Base-by-base conservation (phyloP, 2,797 vertebrate genomes). In the Dendrocincla fuliginosa region DNA sequence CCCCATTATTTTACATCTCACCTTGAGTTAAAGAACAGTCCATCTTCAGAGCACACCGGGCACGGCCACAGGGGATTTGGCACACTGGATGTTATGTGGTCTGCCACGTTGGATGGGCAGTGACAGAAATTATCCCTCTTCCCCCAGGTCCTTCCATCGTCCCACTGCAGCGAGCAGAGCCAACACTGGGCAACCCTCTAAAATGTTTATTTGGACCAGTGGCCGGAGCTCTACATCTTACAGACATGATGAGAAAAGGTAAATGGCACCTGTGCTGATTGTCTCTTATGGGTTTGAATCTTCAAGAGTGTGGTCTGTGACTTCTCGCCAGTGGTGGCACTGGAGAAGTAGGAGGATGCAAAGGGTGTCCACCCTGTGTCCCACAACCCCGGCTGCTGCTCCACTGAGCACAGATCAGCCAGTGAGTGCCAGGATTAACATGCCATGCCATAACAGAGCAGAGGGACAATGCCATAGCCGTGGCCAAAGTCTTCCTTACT, bases 201-300 rank as follows among this genome's bases (percentile, higher is more conserved):
- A 98, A 96, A 99, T 99, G 99, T 99, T 99, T 98, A 98, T 99
- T 97, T 99, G 98, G 99, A 98, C 98, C 97, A 99, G 99, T 98
- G 98, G 98, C 95, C 98, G 99, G 98, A 98, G 97, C 97, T 97
- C 95, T 97, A 96, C 98, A 97, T 96, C 98, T 96, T 98, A 98
- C 96, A 98, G 98, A 83, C 98, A 98, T 37, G 97, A 98, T 96
- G 98, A 99, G 84, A 98, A 97, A 98, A 99, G 98, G 99, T 99
- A 98, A 98, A 97, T 11, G 8, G 64, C 70, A 42, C 76, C 33
- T 28, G 15, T 33, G 65, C 89, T 47, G 44, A 33, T 12, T 69
- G 78, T 95, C 53, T 86, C 63, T 32, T 41, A 9, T 0, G 4
- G 44, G 42, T 68, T 93, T 76, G 70, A 37, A 44, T 28, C 30